phyloP scores from a whole-genome alignment of 2,797 vertebrate species.

The Sebastes baramenuke region DNA sequence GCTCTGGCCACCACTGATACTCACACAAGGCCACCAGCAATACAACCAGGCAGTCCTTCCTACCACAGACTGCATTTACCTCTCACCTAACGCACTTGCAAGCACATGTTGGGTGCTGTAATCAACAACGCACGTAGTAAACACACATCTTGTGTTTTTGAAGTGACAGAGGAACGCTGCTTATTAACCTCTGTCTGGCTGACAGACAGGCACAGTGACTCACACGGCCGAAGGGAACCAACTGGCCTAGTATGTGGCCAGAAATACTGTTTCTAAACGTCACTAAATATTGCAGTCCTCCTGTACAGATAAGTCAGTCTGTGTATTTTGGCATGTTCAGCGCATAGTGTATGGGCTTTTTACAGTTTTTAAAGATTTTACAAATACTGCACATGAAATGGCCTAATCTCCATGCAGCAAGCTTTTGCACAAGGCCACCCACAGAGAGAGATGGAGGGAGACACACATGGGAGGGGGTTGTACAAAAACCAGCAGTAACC shows the following conservation, averaged over 20 bases:
- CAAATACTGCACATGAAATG: conserved; percentile 26
- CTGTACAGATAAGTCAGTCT: neutral
- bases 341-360: neutral
- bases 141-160: conserved; percentile 37
- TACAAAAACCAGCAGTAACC: conserved; percentile 42
- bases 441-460: conserved; percentile 38
- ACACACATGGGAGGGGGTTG: conserved; percentile 20
- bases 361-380: conserved; percentile 25
- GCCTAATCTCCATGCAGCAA: conserved; percentile 25
- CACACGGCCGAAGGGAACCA: conserved; percentile 6
- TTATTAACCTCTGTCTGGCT: conserved; percentile 36
- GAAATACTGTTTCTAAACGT: neutral
- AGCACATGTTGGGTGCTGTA: conserved; percentile 17
- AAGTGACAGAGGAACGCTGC: conserved; percentile 24
- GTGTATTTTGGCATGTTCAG: neutral
- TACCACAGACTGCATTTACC: neutral
- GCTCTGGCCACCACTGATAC: conserved; percentile 47
- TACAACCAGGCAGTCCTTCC: neutral
- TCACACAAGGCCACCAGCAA: conserved; percentile 35
- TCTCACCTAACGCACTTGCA: neutral
- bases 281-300: neutral
- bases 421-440: conserved; percentile 65
- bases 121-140: neutral
- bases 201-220: conserved; percentile 23
- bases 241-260: conserved; percentile 1